Evolutionary conservation across 2,888 invertebrate genomes (phyloP).

Genomic region (Stramonita haemastoma): DNA sequence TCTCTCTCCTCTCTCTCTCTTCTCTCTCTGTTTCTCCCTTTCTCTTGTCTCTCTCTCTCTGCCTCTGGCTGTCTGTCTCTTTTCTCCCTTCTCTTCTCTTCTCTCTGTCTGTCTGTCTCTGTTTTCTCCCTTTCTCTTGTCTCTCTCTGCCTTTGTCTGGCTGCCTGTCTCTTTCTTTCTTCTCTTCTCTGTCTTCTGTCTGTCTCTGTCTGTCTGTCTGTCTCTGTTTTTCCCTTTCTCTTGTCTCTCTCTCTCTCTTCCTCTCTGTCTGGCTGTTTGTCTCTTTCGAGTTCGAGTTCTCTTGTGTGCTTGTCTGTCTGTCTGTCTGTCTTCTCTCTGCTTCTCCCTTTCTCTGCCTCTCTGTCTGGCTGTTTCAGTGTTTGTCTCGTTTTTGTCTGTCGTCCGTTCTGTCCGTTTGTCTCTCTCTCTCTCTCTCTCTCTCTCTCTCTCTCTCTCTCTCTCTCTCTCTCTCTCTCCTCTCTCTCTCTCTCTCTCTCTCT

Average conservation of each 20-base stretch:
- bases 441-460: neutral
- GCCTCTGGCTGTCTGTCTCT: too few relatives aligned
- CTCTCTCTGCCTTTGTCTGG: neutral
- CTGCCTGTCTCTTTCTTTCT: neutral
- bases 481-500: neutral
- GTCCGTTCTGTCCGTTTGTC: neutral
- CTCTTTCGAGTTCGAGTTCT: too few relatives aligned
- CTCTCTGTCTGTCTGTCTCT: neutral
- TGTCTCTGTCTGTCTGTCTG: neutral
- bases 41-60: neutral
- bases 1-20: neutral
- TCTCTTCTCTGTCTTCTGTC: neutral
- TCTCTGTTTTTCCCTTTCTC: too few relatives aligned
- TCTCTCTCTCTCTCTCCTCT: constrained; percentile 9
- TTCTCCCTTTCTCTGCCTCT: neutral
- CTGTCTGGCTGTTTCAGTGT: neutral
- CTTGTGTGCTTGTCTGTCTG: too few relatives aligned
- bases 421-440: neutral
- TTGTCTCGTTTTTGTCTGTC: neutral
- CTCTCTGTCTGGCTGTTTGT: neutral
- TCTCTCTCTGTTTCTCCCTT: neutral
- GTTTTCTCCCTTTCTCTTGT: neutral
- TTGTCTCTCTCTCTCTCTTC: too few relatives aligned
- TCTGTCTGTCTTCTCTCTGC: neutral
- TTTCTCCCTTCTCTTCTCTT: neutral